Evolutionary conservation across 2,113 vertebrate species (phyloP).

Genomic region (Excalfactoria chinensis): DNA sequence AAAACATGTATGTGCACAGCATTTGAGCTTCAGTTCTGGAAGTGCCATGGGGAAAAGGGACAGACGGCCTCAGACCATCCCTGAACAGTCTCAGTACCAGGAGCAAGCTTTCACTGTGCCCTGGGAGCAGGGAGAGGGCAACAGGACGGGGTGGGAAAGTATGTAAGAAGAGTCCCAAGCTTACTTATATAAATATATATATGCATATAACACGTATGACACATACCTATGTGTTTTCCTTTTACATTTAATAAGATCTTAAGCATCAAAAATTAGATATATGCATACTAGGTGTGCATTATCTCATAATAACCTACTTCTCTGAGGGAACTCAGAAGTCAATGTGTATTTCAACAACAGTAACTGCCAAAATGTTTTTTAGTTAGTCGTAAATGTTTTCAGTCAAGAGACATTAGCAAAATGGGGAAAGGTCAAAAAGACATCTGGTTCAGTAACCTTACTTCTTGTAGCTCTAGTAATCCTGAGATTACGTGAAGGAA

Average conservation of each 20-base stretch:
- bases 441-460: background rate
- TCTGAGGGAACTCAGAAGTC: background rate
- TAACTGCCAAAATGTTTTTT: background rate
- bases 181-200: background rate
- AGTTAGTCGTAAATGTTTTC: background rate
- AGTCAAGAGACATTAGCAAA: background rate
- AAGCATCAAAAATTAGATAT: background rate
- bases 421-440: background rate
- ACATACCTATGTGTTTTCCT: background rate
- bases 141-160: background rate
- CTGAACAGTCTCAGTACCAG: rapidly evolving
- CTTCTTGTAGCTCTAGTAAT: background rate
- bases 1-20: background rate
- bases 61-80: background rate
- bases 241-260: background rate
- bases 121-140: background rate
- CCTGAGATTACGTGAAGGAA: background rate
- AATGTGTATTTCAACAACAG: background rate
- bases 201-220: too few species aligned
- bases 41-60: background rate
- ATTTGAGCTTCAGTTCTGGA: background rate
- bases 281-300: background rate
- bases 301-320: background rate
- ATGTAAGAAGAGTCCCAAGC: background rate
- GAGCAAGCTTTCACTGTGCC: background rate